Evolutionary conservation across 2,888 invertebrate genomes (phyloP).

Genomic region (Drosophila monieri): DNA sequence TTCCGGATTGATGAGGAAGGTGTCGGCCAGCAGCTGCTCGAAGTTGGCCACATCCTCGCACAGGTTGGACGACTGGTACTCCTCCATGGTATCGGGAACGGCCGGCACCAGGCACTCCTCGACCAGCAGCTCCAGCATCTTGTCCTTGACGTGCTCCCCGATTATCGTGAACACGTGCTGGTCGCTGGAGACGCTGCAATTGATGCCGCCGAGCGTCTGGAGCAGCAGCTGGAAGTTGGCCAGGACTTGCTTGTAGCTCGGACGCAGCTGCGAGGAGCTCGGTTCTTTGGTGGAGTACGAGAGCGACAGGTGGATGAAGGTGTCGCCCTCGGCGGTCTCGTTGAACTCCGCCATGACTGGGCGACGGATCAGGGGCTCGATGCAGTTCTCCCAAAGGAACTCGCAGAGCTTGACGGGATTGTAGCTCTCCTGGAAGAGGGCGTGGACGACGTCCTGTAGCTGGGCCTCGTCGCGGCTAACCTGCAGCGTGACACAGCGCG

Average conservation of each 20-base stretch:
- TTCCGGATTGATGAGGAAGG: conserved; percentile 85
- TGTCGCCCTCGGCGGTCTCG: conserved; percentile 63
- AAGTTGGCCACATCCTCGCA: conserved; percentile 88
- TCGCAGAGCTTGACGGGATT: conserved; percentile 81
- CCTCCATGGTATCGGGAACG: conserved; percentile 90
- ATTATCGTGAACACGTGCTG: conserved; percentile 84
- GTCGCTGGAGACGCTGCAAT: conserved; percentile 74
- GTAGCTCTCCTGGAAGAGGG: conserved; percentile 82
- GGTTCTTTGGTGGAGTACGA: conserved; percentile 81
- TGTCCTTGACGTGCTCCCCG: conserved; percentile 85
- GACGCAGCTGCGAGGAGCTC: conserved; percentile 67
- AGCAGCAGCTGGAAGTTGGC: conserved; percentile 75
- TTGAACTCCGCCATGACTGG: conserved; percentile 81
- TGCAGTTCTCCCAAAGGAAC: conserved; percentile 82
- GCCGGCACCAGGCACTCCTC: conserved; percentile 90
- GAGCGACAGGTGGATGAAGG: conserved; percentile 73
- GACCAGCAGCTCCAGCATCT: conserved; percentile 88
- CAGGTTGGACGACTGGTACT: conserved; percentile 88
- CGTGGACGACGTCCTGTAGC: conserved; percentile 80
- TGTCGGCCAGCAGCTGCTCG: conserved; percentile 86
- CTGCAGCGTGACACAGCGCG: conserved; percentile 80
- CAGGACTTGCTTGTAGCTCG: conserved; percentile 82
- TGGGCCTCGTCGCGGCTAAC: conserved; percentile 79
- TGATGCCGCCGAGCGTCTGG: conserved; percentile 78
- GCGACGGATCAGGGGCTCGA: conserved; percentile 81